Evolutionary conservation across 2,888 invertebrate genomes (phyloP), one percentile per base, ranked within the genome.

Genomic region (Pardosa pseudoannulata): DNA sequence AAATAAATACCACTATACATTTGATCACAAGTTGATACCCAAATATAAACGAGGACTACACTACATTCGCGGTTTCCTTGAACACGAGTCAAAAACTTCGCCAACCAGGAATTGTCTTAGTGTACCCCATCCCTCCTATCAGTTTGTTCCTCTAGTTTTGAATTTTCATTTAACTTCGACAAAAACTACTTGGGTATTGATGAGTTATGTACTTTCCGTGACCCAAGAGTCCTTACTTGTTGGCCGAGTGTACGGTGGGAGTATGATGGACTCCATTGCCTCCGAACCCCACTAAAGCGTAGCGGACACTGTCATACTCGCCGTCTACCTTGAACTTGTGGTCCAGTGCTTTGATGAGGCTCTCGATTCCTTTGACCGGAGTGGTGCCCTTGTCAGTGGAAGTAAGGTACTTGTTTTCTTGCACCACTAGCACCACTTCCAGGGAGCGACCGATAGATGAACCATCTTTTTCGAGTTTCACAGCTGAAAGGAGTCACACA

Each of bases 231-330:
- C 27, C 74, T 31, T 74, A 86, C 86, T 56, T 75, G 32, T 28
- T 31, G 41, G 32, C 29, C 5, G 79, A 27, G 19, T 79, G 79
- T 0, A 86, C 41, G 11, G 74, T 70, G 11, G 87, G 80, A 62
- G 46, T 19, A n/a, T 78, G 71, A 19, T 76, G 73, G 1, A 64
- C 41, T 27, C 70, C 88, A 46, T 71, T 75, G 79, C 88, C 79
- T 9, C 88, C 82, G 46, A 79, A 88, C n/a, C 88, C 88, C 16
- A 88, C 64, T 29, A 88, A 36, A 50, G 82, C 79, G 62, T 62
- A 88, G 0, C 39, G 19, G 16, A 88, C 27, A n/a, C 23, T 83
- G 6, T 62, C 67, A 50, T 88, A 88, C n/a, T n/a, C n/a, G 11
- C 82, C 82, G 46, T 74, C 50, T 16, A 41, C 36, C 36, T 62